A percentile compares a stretch with the other conserved stretches of the same genome.
Evolutionary conservation across 1,140 invertebrate genomes (phyloP).

Genomic region (Platyura marginata): DNA sequence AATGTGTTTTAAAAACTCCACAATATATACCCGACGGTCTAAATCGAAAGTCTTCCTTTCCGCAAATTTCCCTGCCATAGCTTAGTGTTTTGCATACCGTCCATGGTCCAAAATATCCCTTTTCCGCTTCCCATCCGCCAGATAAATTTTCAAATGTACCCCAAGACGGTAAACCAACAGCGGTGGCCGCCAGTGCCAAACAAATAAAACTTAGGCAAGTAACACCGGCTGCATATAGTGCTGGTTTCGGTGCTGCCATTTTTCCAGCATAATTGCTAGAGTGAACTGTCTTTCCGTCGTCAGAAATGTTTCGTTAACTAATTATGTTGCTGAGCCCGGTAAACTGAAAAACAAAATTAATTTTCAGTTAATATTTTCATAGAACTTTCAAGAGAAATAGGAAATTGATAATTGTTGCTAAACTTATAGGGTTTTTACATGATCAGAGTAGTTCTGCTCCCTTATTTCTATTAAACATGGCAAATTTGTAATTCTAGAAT

Average conservation of each 20-base stretch:
- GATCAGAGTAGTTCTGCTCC: too few relatives aligned
- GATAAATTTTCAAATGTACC: conserved; percentile 50
- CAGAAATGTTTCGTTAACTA: neutral
- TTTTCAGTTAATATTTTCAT: too few relatives aligned
- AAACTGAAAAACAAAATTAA: too few relatives aligned
- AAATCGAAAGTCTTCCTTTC: conserved; percentile 58
- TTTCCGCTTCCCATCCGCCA: conserved; percentile 30
- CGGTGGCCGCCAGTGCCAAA: conserved; percentile 53
- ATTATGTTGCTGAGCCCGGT: too few relatives aligned
- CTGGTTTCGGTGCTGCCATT: conserved; percentile 25
- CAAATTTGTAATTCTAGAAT: too few relatives aligned
- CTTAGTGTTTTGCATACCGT: conserved; percentile 59
- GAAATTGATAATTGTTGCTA: too few relatives aligned
- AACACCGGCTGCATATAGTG: conserved; percentile 49
- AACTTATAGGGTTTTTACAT: too few relatives aligned
- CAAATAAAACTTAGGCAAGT: conserved; percentile 56
- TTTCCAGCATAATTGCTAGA: conserved; percentile 6
- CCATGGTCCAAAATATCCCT: conserved; percentile 73
- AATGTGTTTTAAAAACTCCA: neutral
- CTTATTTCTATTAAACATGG: too few relatives aligned
- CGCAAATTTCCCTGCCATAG: conserved; percentile 65
- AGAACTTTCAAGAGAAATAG: too few relatives aligned
- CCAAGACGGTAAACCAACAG: conserved; percentile 57
- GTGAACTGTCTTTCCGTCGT: too few relatives aligned
- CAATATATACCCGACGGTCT: conserved; percentile 55